Conservation (phyloP, 1,140 invertebrate species). For the Phthorimaea operculella region DNA sequence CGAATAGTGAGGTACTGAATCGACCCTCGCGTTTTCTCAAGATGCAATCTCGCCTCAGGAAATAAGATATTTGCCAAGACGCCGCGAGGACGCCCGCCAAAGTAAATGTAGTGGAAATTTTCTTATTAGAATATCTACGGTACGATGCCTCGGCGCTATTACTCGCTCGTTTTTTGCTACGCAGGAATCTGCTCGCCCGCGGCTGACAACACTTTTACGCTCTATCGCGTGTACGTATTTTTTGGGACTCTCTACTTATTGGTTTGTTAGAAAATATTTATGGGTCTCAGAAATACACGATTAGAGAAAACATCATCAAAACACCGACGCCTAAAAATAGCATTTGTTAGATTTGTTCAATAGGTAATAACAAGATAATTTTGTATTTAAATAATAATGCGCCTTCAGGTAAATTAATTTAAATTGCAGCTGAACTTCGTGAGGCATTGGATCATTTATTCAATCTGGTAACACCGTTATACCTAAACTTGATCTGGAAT, state of each 20-base stretch:
- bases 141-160: slow-evolving; percentile 59
- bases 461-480: neutral
- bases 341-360: too few species aligned
- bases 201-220: slow-evolving; percentile 40
- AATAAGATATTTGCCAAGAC: slow-evolving; percentile 68
- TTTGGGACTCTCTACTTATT: neutral
- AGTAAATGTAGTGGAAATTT: slow-evolving; percentile 69
- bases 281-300: too few species aligned
- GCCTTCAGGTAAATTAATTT: too few species aligned
- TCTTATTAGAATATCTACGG: slow-evolving; percentile 67
- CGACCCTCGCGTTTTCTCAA: slow-evolving; percentile 65
- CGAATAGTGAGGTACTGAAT: slow-evolving; percentile 52
- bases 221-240: slow-evolving; percentile 22
- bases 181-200: slow-evolving; percentile 48
- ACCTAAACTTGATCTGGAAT: neutral
- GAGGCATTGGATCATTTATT: neutral
- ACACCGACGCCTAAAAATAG: too few species aligned
- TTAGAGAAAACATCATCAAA: too few species aligned
- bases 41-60: slow-evolving; percentile 67
- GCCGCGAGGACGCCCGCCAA: slow-evolving; percentile 62
- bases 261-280: neutral
- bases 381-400: too few species aligned
- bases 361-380: too few species aligned
- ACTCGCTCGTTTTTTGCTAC: slow-evolving; percentile 54
- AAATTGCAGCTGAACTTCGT: too few species aligned